Percentiles rank a stretch among this genome's conserved stretches.
phyloP scores from a whole-genome alignment of 2,113 vertebrate species.

The Ochotona curzoniae region DNA sequence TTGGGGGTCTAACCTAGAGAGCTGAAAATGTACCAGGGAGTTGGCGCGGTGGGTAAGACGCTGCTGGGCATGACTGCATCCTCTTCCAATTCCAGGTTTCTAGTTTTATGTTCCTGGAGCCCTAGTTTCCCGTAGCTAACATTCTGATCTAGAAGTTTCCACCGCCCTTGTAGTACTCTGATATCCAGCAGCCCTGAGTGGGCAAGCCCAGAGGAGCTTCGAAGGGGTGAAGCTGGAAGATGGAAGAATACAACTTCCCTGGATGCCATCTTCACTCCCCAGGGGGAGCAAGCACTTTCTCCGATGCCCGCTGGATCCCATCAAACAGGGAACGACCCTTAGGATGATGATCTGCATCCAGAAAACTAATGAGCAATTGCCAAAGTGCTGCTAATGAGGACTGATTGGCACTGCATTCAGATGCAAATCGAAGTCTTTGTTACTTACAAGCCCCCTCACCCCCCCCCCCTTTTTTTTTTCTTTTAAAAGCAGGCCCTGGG shows the following conservation, averaged over 20 bases:
- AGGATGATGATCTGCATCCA: background rate
- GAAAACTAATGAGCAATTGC: conserved; percentile 17
- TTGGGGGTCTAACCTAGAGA: background rate
- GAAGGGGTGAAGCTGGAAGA: background rate
- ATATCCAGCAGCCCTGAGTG: too few relatives aligned
- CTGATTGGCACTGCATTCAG: conserved; percentile 60
- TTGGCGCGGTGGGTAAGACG: too few relatives aligned
- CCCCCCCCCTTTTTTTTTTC: background rate
- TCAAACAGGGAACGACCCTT: background rate
- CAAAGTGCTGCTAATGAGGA: background rate
- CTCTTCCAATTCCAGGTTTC: background rate
- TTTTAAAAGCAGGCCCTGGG: conserved; percentile 36
- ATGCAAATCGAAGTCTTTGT: conserved; percentile 65
- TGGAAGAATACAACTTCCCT: background rate
- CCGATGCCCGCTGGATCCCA: background rate
- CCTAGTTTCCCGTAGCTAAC: background rate
- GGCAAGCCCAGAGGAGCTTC: background rate
- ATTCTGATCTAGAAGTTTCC: background rate
- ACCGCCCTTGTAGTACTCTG: background rate
- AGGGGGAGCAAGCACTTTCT: background rate
- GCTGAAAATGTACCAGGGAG: background rate
- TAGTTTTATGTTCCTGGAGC: background rate
- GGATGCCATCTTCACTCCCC: background rate
- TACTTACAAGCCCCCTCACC: conserved; percentile 38
- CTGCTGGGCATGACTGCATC: background rate